These are phyloP conservation scores for Neostethus bicornis DNA, from an alignment of 2,797 vertebrate species.

Conservation along the genomic window DNA sequence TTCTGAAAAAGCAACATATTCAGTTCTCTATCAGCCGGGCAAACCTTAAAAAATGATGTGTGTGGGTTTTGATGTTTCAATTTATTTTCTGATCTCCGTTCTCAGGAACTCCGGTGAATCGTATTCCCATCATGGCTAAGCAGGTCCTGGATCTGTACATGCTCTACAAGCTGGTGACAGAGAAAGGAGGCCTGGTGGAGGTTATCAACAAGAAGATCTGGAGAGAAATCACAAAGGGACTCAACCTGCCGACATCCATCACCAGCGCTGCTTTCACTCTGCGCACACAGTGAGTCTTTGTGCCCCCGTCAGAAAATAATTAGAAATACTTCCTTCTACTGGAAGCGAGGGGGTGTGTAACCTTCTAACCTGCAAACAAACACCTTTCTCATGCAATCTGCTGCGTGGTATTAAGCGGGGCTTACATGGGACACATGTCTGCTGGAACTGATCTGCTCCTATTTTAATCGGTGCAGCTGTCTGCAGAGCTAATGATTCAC, in stretches of 20 bases:
- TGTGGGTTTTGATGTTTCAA: conserved; percentile 25
- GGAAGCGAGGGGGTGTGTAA: conserved; percentile 19
- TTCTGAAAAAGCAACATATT: no score
- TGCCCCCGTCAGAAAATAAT: conserved; percentile 10
- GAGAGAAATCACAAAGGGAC: conserved; percentile 98
- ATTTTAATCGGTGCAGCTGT: conserved; percentile 22
- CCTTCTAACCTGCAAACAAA: conserved; percentile 15
- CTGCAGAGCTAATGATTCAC: not conserved
- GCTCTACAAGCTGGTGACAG: conserved; percentile 95
- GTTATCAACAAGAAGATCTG: conserved; percentile 99
- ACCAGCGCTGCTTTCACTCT: conserved; percentile 98
- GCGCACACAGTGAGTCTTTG: conserved; percentile 88
- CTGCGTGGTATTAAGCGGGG: conserved; percentile 2
- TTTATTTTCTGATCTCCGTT: conserved; percentile 15
- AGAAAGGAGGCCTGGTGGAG: conserved; percentile 97
- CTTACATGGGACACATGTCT: conserved; percentile 10
- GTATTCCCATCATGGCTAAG: conserved; percentile 98
- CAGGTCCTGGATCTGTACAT: conserved; percentile 97
- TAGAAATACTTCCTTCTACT: conserved; percentile 22
- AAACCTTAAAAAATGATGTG: not conserved
- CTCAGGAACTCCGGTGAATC: conserved; percentile 93
- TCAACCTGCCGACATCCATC: conserved; percentile 97
- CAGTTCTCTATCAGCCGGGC: no score
- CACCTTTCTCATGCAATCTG: conserved; percentile 11
- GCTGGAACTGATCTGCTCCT: conserved; percentile 8